phyloP scores from a whole-genome alignment of 1,140 invertebrate species.

The Brachionus calyciflorus region DNA sequence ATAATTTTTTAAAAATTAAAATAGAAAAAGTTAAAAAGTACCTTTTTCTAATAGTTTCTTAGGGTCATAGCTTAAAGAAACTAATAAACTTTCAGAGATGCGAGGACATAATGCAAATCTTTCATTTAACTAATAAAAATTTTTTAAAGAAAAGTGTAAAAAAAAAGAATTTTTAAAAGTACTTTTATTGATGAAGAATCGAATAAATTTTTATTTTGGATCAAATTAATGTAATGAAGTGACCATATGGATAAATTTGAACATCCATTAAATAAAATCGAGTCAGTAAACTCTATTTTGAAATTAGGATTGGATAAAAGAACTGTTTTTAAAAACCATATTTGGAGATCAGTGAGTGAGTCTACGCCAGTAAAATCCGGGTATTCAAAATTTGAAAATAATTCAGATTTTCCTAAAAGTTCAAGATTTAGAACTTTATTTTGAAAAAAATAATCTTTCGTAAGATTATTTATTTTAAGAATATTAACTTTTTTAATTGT shows the following conservation, averaged over 20 bases:
- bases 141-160: too few relatives aligned
- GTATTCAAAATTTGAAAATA: neutral
- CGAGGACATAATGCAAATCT: neutral
- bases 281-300: neutral
- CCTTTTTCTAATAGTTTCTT: neutral
- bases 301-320: neutral
- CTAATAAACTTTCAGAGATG: neutral
- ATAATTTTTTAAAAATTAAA: neutral
- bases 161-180: neutral
- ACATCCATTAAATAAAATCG: neutral
- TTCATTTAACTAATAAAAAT: neutral
- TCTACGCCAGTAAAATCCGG: neutral
- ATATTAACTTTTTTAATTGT: too few relatives aligned
- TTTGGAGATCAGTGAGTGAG: neutral
- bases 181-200: neutral
- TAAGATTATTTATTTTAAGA: too few relatives aligned
- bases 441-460: too few relatives aligned
- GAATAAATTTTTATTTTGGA: neutral
- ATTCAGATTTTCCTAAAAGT: neutral
- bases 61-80: neutral
- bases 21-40: neutral
- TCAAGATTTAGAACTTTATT: neutral
- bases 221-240: neutral
- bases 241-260: conserved; percentile 18
- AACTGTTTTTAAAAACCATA: neutral